These are phyloP conservation scores for Microtus obscurus DNA, from an alignment of 2,797 vertebrate species.

Conservation along the genomic window DNA sequence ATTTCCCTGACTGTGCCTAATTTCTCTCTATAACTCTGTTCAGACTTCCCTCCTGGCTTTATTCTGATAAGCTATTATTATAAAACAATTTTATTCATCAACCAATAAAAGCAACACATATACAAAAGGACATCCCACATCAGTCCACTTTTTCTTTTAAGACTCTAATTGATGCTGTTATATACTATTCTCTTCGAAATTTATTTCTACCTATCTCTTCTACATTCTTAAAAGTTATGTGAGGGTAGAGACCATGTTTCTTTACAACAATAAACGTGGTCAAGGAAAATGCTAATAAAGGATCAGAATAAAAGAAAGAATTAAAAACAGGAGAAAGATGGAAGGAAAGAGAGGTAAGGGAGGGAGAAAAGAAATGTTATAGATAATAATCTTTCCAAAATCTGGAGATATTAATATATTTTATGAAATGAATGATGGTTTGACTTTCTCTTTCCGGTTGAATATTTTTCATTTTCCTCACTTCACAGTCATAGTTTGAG, in stretches of 20 bases:
- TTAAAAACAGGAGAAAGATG: neutral
- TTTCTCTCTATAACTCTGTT: too few relatives aligned
- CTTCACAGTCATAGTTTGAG: constrained; percentile 35
- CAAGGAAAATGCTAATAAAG: neutral
- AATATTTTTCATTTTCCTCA: constrained; percentile 27
- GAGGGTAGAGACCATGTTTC: neutral
- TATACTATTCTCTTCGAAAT: constrained; percentile 3
- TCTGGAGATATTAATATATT: neutral
- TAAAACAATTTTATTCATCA: too few relatives aligned
- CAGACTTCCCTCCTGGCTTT: too few relatives aligned
- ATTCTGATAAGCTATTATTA: too few relatives aligned
- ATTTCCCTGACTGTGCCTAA: too few relatives aligned
- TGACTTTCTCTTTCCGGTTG: neutral
- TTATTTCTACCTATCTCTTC: neutral
- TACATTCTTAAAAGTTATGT: neutral
- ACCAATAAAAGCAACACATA: too few relatives aligned
- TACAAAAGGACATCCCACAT: too few relatives aligned
- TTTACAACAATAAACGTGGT: neutral
- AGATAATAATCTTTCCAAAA: constrained; percentile 25
- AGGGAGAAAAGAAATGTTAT: neutral
- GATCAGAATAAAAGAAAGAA: neutral
- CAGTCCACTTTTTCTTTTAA: neutral
- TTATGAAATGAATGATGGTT: neutral
- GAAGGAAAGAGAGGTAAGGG: neutral
- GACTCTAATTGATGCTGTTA: neutral